Evolutionary conservation across 1,140 invertebrate genomes (phyloP), one percentile per base, ranked within the genome.

Genomic region (Mamestra configurata): DNA sequence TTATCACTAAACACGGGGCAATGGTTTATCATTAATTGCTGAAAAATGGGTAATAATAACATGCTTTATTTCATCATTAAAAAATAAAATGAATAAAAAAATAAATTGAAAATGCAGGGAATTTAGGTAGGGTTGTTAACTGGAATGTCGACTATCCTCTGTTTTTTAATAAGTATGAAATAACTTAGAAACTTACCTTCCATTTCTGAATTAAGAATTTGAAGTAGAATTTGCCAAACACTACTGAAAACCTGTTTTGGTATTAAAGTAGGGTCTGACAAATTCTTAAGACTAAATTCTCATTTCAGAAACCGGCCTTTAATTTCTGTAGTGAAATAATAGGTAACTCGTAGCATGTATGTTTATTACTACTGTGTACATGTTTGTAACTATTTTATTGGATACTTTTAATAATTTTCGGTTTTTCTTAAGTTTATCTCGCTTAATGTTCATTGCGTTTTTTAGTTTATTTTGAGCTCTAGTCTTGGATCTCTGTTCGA

Each of bases 301-400:
- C n/a, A n/a, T n/a, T n/a, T n/a, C n/a, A n/a, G n/a, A n/a, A n/a
- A n/a, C n/a, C n/a, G n/a, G n/a, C n/a, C n/a, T n/a, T n/a, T 43
- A 40, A 40, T 27, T 59, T 40, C 18, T 40, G 43, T 49, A 70
- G 20, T 7, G 24, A 35, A 46, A 40, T 57, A 13, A 27, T 73
- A 59, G 37, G 53, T 61, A 27, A 59, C 61, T 66, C 18, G 18
- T 77, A 77, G 73, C 73, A 77, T 77, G 73, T 77, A 49, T 77
- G 37, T 77, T 64, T 40, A n/a, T 43, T 55, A 43, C 43, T 22
- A 18, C 24, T 64, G 24, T 24, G 24, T 46, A 64, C 59, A 64
- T 40, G 51, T 59, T 0, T 43, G 57, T 15, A 40, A n/a, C 0
- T 20, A 35, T 37, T 13, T 18, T 37, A 31, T 51, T 53, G 22